Evolutionary conservation across 2,797 vertebrate species (phyloP), one percentile per base, ranked within the genome.

Genomic region (Myioborus melanocephalus): DNA sequence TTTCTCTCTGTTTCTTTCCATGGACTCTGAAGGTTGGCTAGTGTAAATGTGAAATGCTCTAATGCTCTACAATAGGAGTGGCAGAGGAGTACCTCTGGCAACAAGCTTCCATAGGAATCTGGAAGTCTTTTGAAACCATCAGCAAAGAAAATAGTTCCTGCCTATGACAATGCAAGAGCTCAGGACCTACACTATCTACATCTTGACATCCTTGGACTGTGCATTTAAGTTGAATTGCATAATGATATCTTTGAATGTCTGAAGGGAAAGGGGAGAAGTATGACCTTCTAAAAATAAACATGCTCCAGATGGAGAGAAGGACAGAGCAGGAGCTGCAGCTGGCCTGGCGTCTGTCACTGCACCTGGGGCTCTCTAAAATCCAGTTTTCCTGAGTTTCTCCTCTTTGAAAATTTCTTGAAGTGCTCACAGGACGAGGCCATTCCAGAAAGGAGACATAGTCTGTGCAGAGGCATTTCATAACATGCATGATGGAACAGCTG

Each of bases 291-390:
- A 95, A 96, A 91, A 94, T 84, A 96, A 34, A 16, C 1, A 1
- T 20, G 22, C 14, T 95, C 53, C 94, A 94, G 79, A 95, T 91
- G 78, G 92, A 94, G 47, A 52, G 14, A 44, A 85, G 71, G 71
- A 70, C n/a, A 81, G 49, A 52, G 43, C 61, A 92, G 61, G 50
- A 83, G 53, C 15, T 94, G 39, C 92, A 95, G 37, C 91, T 96
- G 92, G 63, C 64, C 52, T 53, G 56, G 64, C 87, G 89, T 79
- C 89, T 95, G 93, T 69, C 53, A 32, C 60, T 87, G 68, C 56
- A 92, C 87, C 84, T 93, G 78, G 10, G 73, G 14, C 37, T 91
- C 59, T 89, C 50, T 32, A 27, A 89, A 83, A 81, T 44, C 68
- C 57, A 61, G 9, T 55, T 84, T 61, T 75, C 28, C 23, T 47